Evolutionary conservation across 2,888 invertebrate species (phyloP).

Genomic region (Pristionchus fissidentatus): DNA sequence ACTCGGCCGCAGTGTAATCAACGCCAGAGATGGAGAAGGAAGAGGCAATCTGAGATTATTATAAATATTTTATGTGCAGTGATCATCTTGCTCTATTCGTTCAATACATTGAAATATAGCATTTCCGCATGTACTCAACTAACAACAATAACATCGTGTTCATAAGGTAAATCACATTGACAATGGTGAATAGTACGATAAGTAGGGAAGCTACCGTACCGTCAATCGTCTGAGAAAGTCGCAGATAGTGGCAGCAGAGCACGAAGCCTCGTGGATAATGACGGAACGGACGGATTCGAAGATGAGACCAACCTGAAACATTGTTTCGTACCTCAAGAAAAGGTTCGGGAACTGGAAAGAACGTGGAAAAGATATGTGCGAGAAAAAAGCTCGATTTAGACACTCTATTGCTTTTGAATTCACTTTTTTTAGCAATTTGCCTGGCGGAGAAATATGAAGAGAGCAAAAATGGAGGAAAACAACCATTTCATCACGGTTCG

Average conservation of each 20-base stretch:
- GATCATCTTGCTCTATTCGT: too few species aligned
- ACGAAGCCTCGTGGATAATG: constrained; percentile 23
- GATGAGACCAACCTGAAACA: background rate
- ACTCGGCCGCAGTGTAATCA: constrained; percentile 28
- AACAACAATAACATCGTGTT: background rate
- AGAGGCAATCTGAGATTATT: constrained; percentile 28
- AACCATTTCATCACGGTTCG: background rate
- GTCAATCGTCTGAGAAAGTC: constrained; percentile 12
- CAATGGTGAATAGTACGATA: background rate
- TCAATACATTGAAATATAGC: too few species aligned
- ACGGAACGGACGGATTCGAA: constrained; percentile 38
- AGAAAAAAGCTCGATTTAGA: background rate
- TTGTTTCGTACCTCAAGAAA: too few species aligned
- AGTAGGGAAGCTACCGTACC: constrained; percentile 20
- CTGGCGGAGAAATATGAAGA: background rate
- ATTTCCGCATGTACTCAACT: background rate
- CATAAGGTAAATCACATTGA: background rate
- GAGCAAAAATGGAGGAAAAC: background rate
- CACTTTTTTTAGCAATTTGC: too few species aligned
- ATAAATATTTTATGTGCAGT: background rate
- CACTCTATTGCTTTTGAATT: background rate
- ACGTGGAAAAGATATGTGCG: background rate
- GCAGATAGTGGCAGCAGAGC: constrained; percentile 24
- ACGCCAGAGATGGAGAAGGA: constrained; percentile 31
- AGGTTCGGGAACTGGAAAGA: background rate